Conservation (phyloP, 2,113 vertebrate genomes). For the Percopsis transmontana region DNA sequence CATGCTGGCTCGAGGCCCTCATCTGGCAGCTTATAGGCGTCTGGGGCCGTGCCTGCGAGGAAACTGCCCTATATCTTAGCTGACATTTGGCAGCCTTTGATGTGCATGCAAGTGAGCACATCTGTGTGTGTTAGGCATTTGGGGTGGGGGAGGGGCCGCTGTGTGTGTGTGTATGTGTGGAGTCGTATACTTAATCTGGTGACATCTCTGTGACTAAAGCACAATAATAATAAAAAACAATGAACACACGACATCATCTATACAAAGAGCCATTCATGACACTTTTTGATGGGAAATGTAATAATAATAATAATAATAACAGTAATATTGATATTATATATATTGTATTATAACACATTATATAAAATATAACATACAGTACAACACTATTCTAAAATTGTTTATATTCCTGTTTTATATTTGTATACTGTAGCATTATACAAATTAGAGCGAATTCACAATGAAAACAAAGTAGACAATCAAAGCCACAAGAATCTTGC, state of each 20-base stretch:
- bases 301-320: not conserved
- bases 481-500: too few species aligned
- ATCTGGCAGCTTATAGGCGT: slow-evolving; percentile 56
- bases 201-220: slow-evolving; percentile 1
- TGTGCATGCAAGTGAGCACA: slow-evolving; percentile 2
- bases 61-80: slow-evolving; percentile 59
- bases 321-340: not conserved
- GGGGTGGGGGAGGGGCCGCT: slow-evolving; percentile 31
- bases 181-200: slow-evolving; percentile 3
- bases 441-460: too few species aligned
- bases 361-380: too few species aligned
- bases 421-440: too few species aligned
- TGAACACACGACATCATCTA: not conserved
- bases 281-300: slow-evolving; percentile 8
- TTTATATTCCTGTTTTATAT: too few species aligned
- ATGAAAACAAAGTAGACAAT: too few species aligned
- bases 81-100: slow-evolving; percentile 65
- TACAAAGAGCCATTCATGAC: not conserved
- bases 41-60: slow-evolving; percentile 47
- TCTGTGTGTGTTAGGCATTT: slow-evolving; percentile 32
- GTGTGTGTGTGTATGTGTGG: slow-evolving; percentile 13
- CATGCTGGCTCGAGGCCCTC: slow-evolving; percentile 58
- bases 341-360: too few species aligned
- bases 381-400: not conserved
- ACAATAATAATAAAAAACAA: not conserved